Percentiles rank a stretch among this genome's conserved stretches.
Evolutionary conservation across 2,888 invertebrate genomes (phyloP).

Genomic region (Tinea pellionella): DNA sequence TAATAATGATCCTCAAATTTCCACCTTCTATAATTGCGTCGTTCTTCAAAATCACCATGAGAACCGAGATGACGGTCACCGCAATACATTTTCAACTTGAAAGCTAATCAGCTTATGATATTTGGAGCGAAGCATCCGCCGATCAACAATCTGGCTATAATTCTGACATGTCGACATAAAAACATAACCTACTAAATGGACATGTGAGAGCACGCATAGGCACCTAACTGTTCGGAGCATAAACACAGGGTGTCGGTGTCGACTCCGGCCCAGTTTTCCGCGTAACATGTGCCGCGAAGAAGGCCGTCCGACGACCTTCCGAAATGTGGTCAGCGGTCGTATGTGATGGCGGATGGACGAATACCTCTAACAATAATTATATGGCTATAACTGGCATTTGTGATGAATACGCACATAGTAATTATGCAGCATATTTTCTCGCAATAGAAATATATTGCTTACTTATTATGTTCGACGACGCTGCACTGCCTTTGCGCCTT

Average conservation of each 20-base stretch:
- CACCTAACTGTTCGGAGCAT: slow-evolving; percentile 33
- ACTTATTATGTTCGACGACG: not conserved
- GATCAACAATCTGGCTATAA: slow-evolving; percentile 1
- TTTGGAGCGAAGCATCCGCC: slow-evolving; percentile 7
- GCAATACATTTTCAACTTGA: not conserved
- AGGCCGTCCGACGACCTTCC: slow-evolving; percentile 66
- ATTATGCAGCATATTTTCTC: slow-evolving; percentile 10
- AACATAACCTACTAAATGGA: slow-evolving; percentile 56
- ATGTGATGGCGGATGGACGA: slow-evolving; percentile 30
- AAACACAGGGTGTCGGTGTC: slow-evolving; percentile 50
- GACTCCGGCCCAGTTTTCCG: slow-evolving; percentile 7
- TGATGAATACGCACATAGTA: slow-evolving; percentile 4
- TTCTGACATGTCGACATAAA: slow-evolving; percentile 45
- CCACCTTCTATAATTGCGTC: not conserved
- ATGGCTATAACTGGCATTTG: slow-evolving; percentile 6
- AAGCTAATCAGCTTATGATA: slow-evolving; percentile 11
- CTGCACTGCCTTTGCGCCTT: not conserved
- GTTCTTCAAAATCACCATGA: not conserved
- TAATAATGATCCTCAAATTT: slow-evolving; percentile 4
- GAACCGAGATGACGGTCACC: not conserved
- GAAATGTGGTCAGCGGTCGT: slow-evolving; percentile 50
- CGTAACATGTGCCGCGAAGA: slow-evolving; percentile 32
- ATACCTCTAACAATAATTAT: slow-evolving; percentile 10
- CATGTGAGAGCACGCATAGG: slow-evolving; percentile 60
- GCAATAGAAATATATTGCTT: not conserved